Conservation (phyloP, 2,888 invertebrate genomes). For the Stenotaenia linearis region DNA sequence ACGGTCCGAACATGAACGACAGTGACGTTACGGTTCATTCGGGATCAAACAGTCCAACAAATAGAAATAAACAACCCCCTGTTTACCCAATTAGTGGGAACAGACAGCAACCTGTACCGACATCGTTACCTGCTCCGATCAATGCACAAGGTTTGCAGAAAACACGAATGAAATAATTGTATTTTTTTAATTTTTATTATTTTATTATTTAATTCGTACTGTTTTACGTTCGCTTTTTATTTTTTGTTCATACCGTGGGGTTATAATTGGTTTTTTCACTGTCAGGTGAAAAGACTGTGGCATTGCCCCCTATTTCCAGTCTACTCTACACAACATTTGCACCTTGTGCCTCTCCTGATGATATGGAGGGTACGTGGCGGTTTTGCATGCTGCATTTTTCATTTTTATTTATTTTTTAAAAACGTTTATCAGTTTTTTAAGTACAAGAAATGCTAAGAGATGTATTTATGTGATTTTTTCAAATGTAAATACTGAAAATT, state of each 20-base stretch:
- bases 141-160: neutral
- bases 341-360: constrained; percentile 31
- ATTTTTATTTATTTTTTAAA: neutral
- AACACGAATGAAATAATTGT: neutral
- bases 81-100: neutral
- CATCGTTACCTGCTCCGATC: constrained; percentile 22
- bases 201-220: neutral
- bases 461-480: neutral
- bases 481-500: neutral
- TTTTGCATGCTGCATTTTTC: neutral
- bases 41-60: constrained; percentile 34
- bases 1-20: constrained; percentile 34
- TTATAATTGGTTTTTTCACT: neutral
- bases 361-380: constrained; percentile 18
- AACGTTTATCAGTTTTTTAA: neutral
- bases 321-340: constrained; percentile 29
- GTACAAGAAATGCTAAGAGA: neutral
- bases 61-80: neutral
- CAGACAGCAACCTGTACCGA: constrained; percentile 29
- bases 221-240: neutral
- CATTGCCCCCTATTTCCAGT: constrained; percentile 26
- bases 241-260: neutral
- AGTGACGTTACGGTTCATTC: constrained; percentile 33
- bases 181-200: neutral
- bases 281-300: constrained; percentile 27